Base-by-base conservation (phyloP, 1,140 invertebrate species). In the Pomacea maculata region DNA sequence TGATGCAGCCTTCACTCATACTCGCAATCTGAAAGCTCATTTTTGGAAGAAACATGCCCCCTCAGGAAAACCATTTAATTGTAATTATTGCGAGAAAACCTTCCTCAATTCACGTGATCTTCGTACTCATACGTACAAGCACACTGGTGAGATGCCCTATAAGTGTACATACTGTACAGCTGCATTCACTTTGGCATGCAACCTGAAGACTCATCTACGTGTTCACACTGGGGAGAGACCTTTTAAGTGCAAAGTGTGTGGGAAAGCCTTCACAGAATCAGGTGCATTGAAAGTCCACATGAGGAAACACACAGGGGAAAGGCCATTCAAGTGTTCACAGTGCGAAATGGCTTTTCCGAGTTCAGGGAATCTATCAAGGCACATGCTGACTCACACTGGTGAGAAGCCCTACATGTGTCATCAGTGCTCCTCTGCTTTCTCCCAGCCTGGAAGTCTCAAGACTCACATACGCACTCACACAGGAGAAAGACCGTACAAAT, bases 401-500 rank as follows among this genome's bases (percentile, higher is more conserved):
- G 61, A 63, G 25, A 77, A 79, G 34, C 64, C 97, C 11, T 99
- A 98, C 93, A 96, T 97, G 89, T 98, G 97, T 91, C 94, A 94
- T 82, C 95, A 97, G 9, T 98, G 97, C 91, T 95, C 97, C 89
- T 92, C 96, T 25, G 80, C 95, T 19, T 98, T 98, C 89, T 96
- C 96, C 14, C 93, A 97, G 54, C 96, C 96, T 80, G 97, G 98
- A 92, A 97, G 98, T 92, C 93, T 99, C 84, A 96, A 96, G 45
- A 92, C 98, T 68, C 96, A 98, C 92, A 97, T n/a, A 14, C 73
- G 63, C n/a, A 79, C 64, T 45, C 79, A 80, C 54, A 80, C 79
- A 21, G 79, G 79, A 11, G 79, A 80, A 61, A 74, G 55, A 52
- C 79, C 79, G 34, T 80, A 73, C 79, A 71, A n/a, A 25, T 80